Base-by-base conservation (phyloP, 1,140 invertebrate species). In the Whitmania pigra region DNA sequence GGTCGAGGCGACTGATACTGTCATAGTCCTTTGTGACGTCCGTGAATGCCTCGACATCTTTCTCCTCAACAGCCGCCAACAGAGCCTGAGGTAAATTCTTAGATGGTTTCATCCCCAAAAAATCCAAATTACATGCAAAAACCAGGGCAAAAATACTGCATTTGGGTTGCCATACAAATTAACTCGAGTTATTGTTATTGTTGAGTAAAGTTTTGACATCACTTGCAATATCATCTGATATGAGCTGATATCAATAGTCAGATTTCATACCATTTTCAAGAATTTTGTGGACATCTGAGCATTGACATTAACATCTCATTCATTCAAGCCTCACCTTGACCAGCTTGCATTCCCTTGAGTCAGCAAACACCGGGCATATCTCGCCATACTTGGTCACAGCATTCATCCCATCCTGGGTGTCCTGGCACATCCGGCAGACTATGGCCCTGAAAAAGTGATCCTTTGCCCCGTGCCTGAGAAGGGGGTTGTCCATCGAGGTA, bases 391-490 rank as follows among this genome's bases (percentile, higher is more conserved):
- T 90, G 78, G 93, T 90, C 69, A 98, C 83, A 9, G 94, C 94
- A 80, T 94, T 91, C 81, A 93, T 89, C 66, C 92, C 92, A 86
- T 97, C 96, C 31, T 97, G 85, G 54, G 90, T 84, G 83, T 99
- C 96, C 67, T 97, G 89, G 82, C 94, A 97, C 54, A 99, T 84
- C 81, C 97, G 93, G 79, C 92, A 94, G 2, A 96, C 82, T 2
- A 91, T 89, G 27, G 96, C 94, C 60, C 92, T 87, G 84, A 98
- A 97, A 84, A 97, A 97, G 82, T 98, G 94, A 83, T 98, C 95
- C 82, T 97, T 98, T 18, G 94, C 94, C 81, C 93, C 94, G 83
- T 98, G 98, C 82, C 98, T 97, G 71, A 99, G 84, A 75, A 98
- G 84, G 67, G 92, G 89, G 84, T 90, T 97, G 81, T 98, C 94